These are phyloP conservation scores for Taxidea taxus DNA, from an alignment of 2,113 vertebrate genomes.

Conservation along the genomic window DNA sequence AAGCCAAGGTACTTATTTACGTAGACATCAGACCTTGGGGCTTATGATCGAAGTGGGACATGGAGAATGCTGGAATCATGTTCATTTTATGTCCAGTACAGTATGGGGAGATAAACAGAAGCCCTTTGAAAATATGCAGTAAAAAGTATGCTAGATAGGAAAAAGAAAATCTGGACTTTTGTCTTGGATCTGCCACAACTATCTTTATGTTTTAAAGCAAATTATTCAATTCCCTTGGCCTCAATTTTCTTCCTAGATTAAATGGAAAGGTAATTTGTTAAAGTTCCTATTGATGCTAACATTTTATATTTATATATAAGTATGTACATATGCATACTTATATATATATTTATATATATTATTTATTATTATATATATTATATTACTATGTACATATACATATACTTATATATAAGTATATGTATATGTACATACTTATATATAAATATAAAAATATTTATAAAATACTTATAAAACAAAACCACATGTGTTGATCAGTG, in stretches of 20 bases:
- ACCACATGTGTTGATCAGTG: not conserved
- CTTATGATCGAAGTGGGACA: not conserved
- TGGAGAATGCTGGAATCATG: not conserved
- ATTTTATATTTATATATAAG: not conserved
- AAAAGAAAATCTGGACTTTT: not conserved
- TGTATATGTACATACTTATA: no score
- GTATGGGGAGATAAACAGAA: not conserved
- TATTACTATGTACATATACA: no score
- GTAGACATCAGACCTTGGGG: not conserved
- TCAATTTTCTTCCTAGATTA: conserved; percentile 4
- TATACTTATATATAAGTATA: no score
- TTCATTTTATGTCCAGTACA: not conserved
- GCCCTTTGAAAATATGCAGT: not conserved
- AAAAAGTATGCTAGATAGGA: not conserved
- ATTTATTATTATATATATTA: no score
- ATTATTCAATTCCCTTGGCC: not conserved
- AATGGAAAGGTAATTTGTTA: not conserved
- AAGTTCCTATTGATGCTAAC: not conserved
- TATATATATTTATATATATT: no score
- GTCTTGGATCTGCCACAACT: not conserved
- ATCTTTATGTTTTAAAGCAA: not conserved
- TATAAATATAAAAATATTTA: not conserved
- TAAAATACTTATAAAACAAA: conserved; percentile 30
- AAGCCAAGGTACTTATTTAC: not conserved
- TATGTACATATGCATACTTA: no score